These are phyloP conservation scores for Cervus canadensis DNA, from an alignment of 2,113 vertebrate genomes.

Conservation along the genomic window DNA sequence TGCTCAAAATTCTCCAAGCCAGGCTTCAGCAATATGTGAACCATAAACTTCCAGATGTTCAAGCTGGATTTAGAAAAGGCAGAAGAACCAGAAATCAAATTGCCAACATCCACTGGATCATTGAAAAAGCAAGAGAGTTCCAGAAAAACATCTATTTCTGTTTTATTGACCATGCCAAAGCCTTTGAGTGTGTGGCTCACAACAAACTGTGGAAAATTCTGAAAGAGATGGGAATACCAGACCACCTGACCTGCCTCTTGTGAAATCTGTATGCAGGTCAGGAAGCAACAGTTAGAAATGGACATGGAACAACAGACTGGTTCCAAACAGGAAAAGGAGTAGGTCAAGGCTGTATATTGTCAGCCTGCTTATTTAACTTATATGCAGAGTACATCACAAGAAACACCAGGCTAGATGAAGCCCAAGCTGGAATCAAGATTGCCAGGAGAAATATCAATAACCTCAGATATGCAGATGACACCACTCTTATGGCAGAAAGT, in stretches of 20 bases:
- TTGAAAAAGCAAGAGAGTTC: not conserved
- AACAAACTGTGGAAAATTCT: not conserved
- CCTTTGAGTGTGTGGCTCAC: not conserved
- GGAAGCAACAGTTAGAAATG: not conserved
- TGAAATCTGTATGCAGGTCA: not conserved
- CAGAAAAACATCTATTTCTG: not conserved
- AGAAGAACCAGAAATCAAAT: not conserved
- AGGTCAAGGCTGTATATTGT: not conserved
- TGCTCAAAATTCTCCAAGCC: not conserved
- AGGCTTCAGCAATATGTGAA: not conserved
- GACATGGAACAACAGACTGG: not conserved
- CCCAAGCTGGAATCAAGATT: not conserved
- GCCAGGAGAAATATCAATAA: rapidly evolving
- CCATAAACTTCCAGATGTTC: not conserved
- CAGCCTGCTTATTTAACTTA: not conserved
- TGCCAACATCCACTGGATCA: rapidly evolving
- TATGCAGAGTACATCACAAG: not conserved
- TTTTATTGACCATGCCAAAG: not conserved
- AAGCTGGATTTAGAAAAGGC: not conserved
- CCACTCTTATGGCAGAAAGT: not conserved
- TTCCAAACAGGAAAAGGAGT: not conserved
- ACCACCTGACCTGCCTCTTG: not conserved
- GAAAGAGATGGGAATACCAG: not conserved
- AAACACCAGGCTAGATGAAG: not conserved
- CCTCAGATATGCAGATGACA: not conserved